A percentile compares a stretch with the other conserved stretches of the same genome.
Conservation (phyloP, 2,797 vertebrate genomes). For the Saxicola maurus region DNA sequence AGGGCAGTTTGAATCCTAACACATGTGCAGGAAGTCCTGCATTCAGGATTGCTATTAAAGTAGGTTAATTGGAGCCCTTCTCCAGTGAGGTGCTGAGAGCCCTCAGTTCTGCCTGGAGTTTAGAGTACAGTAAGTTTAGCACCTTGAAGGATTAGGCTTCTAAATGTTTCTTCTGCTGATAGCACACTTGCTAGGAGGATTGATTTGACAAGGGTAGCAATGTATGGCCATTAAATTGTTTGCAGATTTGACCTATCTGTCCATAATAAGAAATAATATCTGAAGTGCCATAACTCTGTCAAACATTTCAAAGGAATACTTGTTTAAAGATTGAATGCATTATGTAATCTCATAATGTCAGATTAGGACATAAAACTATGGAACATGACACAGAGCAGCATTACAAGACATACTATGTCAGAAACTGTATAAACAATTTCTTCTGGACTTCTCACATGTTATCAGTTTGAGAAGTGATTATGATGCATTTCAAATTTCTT, state of each 20-base stretch:
- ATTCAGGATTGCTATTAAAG: neutral
- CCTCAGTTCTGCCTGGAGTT: slow-evolving; percentile 1
- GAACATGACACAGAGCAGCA: slow-evolving; percentile 50
- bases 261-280: slow-evolving; percentile 59
- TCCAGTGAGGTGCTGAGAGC: slow-evolving; percentile 34
- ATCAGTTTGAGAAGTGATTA: slow-evolving; percentile 50
- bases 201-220: slow-evolving; percentile 54
- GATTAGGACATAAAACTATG: slow-evolving; percentile 54
- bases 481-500: slow-evolving; percentile 51
- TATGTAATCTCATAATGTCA: slow-evolving; percentile 61
- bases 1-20: neutral
- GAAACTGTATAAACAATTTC: slow-evolving; percentile 59
- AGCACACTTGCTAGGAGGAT: slow-evolving; percentile 28
- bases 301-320: slow-evolving; percentile 64
- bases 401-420: slow-evolving; percentile 44
- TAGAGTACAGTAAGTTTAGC: neutral
- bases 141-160: slow-evolving; percentile 48
- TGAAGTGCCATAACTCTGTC: slow-evolving; percentile 56
- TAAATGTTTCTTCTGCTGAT: slow-evolving; percentile 29
- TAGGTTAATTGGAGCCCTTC: slow-evolving; percentile 2
- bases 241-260: slow-evolving; percentile 68
- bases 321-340: slow-evolving; percentile 56
- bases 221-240: slow-evolving; percentile 61
- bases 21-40: neutral
- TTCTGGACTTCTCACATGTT: slow-evolving; percentile 51